Evolutionary conservation across 2,888 invertebrate species (phyloP).

Genomic region (Willowsia nigromaculata): DNA sequence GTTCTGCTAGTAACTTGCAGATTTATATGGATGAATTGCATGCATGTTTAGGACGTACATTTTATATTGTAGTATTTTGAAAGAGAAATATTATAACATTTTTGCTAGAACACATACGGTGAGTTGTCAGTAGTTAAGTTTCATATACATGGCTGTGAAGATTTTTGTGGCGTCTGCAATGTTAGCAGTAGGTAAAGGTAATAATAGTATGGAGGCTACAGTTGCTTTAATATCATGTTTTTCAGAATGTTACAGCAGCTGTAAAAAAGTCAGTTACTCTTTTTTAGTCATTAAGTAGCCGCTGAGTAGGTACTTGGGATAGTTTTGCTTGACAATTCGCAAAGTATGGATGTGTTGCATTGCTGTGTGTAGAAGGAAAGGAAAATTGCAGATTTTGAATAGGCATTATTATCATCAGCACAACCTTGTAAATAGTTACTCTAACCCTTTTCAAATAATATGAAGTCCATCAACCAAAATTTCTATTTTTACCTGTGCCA

Average conservation of each 20-base stretch:
- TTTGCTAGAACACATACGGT: slow-evolving; percentile 38
- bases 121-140: background rate
- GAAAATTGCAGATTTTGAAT: background rate
- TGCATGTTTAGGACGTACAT: background rate
- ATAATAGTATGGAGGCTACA: slow-evolving; percentile 9
- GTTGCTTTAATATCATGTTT: background rate
- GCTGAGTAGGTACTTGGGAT: slow-evolving; percentile 48
- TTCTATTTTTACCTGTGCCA: slow-evolving; percentile 26
- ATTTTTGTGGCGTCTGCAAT: slow-evolving; percentile 5
- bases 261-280: slow-evolving; percentile 60
- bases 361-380: background rate
- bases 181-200: background rate
- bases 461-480: background rate
- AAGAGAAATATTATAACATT: slow-evolving; percentile 16
- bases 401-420: background rate
- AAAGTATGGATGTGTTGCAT: slow-evolving; percentile 23
- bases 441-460: background rate
- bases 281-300: slow-evolving; percentile 63
- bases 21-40: background rate
- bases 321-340: slow-evolving; percentile 41
- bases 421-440: background rate
- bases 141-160: background rate
- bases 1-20: background rate
- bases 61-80: slow-evolving; percentile 4
- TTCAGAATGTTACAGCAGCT: slow-evolving; percentile 34